Evolutionary conservation across 2,888 invertebrate species (phyloP).

Genomic region (Hirtodrosophila duncani): DNA sequence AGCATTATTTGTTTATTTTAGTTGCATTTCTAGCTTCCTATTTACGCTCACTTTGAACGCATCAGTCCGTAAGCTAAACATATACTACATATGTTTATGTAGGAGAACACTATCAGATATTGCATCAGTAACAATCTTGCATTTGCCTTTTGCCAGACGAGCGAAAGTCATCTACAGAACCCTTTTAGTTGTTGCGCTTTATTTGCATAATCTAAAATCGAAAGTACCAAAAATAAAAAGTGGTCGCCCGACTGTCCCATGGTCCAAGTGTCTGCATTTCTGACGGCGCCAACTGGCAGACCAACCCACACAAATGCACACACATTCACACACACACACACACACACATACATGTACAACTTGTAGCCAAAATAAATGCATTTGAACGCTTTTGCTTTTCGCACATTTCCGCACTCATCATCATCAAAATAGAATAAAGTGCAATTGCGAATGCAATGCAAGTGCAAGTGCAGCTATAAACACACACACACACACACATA

Average conservation of each 20-base stretch:
- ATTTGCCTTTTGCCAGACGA: no score
- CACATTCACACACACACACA: slow-evolving; percentile 9
- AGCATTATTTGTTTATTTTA: no score
- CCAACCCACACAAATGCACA: neutral
- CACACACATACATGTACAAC: slow-evolving; percentile 10
- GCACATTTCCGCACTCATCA: slow-evolving; percentile 67
- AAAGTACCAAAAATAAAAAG: slow-evolving; percentile 46
- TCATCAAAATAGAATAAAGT: slow-evolving; percentile 52
- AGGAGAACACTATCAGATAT: no score
- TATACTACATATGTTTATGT: no score
- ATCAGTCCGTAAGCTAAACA: no score
- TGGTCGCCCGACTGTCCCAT: neutral
- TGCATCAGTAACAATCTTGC: no score
- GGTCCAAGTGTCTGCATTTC: slow-evolving; percentile 38
- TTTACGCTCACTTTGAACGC: no score
- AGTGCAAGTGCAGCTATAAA: slow-evolving; percentile 25
- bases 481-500: slow-evolving; percentile 15
- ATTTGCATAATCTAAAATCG: slow-evolving; percentile 35
- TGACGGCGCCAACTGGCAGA: slow-evolving; percentile 47
- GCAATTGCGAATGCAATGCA: slow-evolving; percentile 54
- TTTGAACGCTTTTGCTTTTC: slow-evolving; percentile 39
- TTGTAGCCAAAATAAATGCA: slow-evolving; percentile 24
- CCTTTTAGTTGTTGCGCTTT: slow-evolving; percentile 4
- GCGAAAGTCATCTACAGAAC: no score
- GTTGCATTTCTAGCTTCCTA: no score